Evolutionary conservation across 1,140 invertebrate species (phyloP).

Genomic region (Brachionus koreanus): DNA sequence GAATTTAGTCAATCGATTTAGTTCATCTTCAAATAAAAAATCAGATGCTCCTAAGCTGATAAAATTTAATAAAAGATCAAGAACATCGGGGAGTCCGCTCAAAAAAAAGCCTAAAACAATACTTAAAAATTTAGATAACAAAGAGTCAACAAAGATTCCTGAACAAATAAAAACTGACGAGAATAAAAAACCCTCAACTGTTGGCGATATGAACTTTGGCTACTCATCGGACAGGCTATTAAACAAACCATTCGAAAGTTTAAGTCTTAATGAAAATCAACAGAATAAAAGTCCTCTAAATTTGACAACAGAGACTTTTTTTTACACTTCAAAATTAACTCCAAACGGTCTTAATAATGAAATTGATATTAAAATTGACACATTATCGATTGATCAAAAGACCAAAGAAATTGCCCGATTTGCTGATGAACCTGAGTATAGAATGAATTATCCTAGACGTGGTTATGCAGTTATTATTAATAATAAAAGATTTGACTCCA

Average conservation of each 20-base stretch:
- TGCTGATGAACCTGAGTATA: conserved; percentile 34
- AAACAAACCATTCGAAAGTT: not conserved
- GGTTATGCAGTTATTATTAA: conserved; percentile 84
- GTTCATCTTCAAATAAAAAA: not conserved
- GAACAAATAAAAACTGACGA: not conserved
- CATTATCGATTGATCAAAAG: not conserved
- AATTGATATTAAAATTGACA: not conserved
- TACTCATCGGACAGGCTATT: not conserved
- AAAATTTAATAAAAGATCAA: not conserved
- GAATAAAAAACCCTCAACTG: not conserved
- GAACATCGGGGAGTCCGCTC: not conserved
- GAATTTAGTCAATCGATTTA: not conserved
- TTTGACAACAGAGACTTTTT: not conserved
- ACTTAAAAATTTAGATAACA: not conserved
- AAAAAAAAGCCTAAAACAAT: conserved; percentile 8
- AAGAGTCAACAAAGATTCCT: not conserved
- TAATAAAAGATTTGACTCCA: conserved; percentile 66
- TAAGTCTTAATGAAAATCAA: conserved; percentile 1
- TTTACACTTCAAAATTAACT: not conserved
- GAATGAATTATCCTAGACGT: conserved; percentile 74
- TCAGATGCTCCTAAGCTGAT: not conserved
- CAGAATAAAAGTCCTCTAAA: not conserved
- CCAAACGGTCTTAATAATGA: not conserved
- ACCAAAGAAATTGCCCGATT: conserved; percentile 12
- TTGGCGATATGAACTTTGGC: not conserved